Conservation (phyloP, 1,140 invertebrate genomes). For the Sminthurides bifidus region DNA sequence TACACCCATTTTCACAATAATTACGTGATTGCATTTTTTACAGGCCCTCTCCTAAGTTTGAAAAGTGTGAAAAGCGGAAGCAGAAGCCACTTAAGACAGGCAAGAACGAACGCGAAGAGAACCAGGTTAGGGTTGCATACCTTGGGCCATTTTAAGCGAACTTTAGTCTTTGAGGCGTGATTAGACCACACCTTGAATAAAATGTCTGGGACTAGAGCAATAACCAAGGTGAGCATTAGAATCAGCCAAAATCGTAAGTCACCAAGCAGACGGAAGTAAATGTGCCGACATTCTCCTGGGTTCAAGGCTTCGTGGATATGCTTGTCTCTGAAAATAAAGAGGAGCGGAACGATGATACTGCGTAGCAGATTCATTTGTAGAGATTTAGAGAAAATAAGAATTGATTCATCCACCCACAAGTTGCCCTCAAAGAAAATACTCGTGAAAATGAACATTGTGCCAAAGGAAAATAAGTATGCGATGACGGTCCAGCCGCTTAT, state of each 20-base stretch:
- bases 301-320: conserved; percentile 33
- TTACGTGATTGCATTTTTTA: neutral
- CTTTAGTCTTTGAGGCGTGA: neutral
- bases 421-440: conserved; percentile 47
- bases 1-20: too few species aligned
- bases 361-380: neutral
- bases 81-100: neutral
- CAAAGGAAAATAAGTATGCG: conserved; percentile 46
- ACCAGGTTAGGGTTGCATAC: neutral
- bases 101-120: neutral
- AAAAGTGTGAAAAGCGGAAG: neutral
- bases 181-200: neutral
- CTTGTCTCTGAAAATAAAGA: conserved; percentile 40
- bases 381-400: conserved; percentile 7
- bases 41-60: neutral
- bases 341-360: conserved; percentile 9
- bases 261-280: conserved; percentile 46
- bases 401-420: conserved; percentile 42
- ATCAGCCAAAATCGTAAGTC: conserved; percentile 48
- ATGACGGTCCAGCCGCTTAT: conserved; percentile 48
- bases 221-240: neutral
- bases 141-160: neutral
- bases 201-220: neutral
- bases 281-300: conserved; percentile 44
- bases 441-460: conserved; percentile 46